Evolutionary conservation across 1,140 invertebrate species (phyloP).

Genomic region (Hypsibius dujardini): DNA sequence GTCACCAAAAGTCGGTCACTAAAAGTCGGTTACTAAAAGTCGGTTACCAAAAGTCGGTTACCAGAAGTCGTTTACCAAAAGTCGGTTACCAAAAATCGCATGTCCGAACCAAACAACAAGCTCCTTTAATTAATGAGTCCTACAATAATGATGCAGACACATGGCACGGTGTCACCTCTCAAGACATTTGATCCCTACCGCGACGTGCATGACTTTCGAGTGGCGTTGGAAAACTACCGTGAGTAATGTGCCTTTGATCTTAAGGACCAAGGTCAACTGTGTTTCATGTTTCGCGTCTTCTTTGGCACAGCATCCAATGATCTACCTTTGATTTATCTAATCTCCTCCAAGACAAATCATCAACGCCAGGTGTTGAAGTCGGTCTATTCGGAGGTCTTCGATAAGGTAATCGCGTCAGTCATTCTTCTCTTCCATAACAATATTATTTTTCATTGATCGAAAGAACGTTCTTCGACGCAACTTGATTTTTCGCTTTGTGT

Average conservation of each 20-base stretch:
- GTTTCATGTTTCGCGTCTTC: not conserved
- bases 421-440: not conserved
- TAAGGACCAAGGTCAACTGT: not conserved
- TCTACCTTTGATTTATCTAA: conserved; percentile 14
- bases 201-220: not conserved
- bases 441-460: not conserved
- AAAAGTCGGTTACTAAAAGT: too few species aligned
- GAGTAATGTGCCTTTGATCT: not conserved
- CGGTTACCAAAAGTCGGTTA: too few species aligned
- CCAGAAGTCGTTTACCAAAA: too few species aligned
- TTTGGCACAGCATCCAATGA: not conserved
- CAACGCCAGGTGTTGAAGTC: conserved; percentile 8
- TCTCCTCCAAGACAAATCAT: conserved; percentile 13
- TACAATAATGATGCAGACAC: not conserved
- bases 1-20: too few species aligned
- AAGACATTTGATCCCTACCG: conserved; percentile 15
- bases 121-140: too few species aligned
- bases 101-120: too few species aligned
- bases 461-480: not conserved
- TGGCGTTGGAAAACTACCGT: conserved; percentile 5
- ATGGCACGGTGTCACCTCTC: conserved; percentile 10
- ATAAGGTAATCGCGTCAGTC: conserved; percentile 1
- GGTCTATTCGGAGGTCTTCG: conserved; percentile 6
- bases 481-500: not conserved
- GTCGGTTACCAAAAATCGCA: too few species aligned